phyloP scores from a whole-genome alignment of 1,140 invertebrate species.

The Mamestra configurata region DNA sequence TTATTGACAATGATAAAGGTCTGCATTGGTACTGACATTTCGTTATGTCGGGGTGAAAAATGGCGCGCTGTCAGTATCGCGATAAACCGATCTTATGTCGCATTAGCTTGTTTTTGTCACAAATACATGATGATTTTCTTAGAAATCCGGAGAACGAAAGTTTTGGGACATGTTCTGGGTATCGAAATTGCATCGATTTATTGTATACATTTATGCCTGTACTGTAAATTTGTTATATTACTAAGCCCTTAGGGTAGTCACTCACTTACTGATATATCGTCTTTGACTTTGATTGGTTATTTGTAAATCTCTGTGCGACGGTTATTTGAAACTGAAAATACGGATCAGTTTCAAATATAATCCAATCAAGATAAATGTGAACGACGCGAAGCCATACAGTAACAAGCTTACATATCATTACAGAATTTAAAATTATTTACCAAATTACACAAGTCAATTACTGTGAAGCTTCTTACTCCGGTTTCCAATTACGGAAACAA shows the following conservation, averaged over 20 bases:
- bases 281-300: no score
- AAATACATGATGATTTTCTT: slow-evolving; percentile 35
- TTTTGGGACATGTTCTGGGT: not conserved
- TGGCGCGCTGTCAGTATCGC: slow-evolving; percentile 54
- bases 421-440: not conserved
- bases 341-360: not conserved
- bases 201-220: not conserved
- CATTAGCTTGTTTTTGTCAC: slow-evolving; percentile 55
- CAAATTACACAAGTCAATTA: slow-evolving; percentile 35
- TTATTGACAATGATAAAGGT: slow-evolving; percentile 76
- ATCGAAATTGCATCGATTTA: not conserved
- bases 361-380: not conserved
- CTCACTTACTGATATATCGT: no score
- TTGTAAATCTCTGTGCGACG: no score
- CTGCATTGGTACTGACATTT: slow-evolving; percentile 68
- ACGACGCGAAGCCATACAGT: not conserved
- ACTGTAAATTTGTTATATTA: no score
- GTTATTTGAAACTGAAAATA: no score
- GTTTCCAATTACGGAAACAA: slow-evolving; percentile 21
- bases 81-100: slow-evolving; percentile 52
- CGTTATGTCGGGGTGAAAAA: slow-evolving; percentile 69
- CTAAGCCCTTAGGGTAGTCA: no score
- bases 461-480: not conserved
- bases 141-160: not conserved
- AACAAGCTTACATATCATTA: not conserved